Percentiles rank a stretch among this genome's conserved stretches.
These are phyloP conservation scores for Leiothrix lutea DNA, from an alignment of 2,113 vertebrate species.

Conservation along the genomic window DNA sequence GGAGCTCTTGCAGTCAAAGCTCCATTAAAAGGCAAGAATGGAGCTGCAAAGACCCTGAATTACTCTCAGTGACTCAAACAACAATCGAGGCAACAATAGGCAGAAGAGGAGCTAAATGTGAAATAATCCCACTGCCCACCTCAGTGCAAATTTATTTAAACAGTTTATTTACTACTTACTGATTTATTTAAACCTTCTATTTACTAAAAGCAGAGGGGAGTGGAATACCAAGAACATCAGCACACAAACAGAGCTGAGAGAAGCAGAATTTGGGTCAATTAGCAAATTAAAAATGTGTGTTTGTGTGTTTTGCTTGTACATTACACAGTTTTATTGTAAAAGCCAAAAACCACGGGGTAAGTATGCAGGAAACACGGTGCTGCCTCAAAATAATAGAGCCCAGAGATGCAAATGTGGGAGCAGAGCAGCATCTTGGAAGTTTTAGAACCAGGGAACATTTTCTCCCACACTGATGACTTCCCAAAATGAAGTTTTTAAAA, in stretches of 20 bases:
- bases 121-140: constrained; percentile 23
- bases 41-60: constrained; percentile 5
- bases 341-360: background rate
- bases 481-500: background rate
- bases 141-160: constrained; percentile 10
- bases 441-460: background rate
- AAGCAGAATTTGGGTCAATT: background rate
- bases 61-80: background rate
- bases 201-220: background rate
- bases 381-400: background rate
- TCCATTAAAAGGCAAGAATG: constrained; percentile 41
- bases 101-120: background rate
- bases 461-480: background rate
- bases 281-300: background rate
- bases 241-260: background rate
- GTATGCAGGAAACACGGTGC: accelerated
- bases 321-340: background rate
- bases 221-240: background rate
- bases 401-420: background rate
- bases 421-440: background rate
- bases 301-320: background rate
- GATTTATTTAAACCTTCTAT: background rate
- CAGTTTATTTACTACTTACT: background rate
- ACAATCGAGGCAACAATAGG: background rate
- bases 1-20: constrained; percentile 28